Percentiles rank a stretch among this genome's conserved stretches.
Evolutionary conservation across 2,888 invertebrate species (phyloP).

Genomic region (Scelioninae gen. 2): DNA sequence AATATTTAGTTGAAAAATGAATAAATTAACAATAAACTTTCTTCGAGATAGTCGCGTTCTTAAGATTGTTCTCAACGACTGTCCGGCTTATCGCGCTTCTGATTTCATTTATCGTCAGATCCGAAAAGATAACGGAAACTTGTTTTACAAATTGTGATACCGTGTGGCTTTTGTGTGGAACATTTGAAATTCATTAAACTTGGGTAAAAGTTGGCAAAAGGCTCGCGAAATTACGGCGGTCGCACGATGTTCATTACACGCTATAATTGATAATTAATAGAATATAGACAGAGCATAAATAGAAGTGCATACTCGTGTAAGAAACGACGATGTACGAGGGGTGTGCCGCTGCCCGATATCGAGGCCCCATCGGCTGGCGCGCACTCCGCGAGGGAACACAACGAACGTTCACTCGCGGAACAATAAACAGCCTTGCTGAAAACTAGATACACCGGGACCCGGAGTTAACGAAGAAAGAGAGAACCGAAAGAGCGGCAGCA

Average conservation of each 20-base stretch:
- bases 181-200: slow-evolving; percentile 18
- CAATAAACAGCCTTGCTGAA: slow-evolving; percentile 59
- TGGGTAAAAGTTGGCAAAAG: background rate
- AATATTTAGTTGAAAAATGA: slow-evolving; percentile 5
- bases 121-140: slow-evolving; percentile 27
- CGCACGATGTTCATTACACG: slow-evolving; percentile 23
- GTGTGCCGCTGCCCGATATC: slow-evolving; percentile 56
- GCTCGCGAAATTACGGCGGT: slow-evolving; percentile 2
- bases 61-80: slow-evolving; percentile 22
- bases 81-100: background rate
- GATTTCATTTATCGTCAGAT: slow-evolving; percentile 5
- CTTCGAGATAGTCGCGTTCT: slow-evolving; percentile 15
- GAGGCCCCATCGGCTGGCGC: slow-evolving; percentile 41
- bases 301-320: slow-evolving; percentile 31
- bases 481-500: slow-evolving; percentile 50
- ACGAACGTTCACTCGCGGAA: slow-evolving; percentile 50
- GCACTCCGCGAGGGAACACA: slow-evolving; percentile 32
- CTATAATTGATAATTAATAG: slow-evolving; percentile 28
- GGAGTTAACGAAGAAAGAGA: slow-evolving; percentile 45
- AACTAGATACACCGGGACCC: slow-evolving; percentile 53
- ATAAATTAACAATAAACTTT: slow-evolving; percentile 37
- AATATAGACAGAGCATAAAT: slow-evolving; percentile 45
- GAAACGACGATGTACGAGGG: slow-evolving; percentile 42
- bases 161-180: slow-evolving; percentile 16
- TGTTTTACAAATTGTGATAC: slow-evolving; percentile 30